Evolutionary conservation across 2,797 vertebrate species (phyloP).

Genomic region (Taenioides sp.): DNA sequence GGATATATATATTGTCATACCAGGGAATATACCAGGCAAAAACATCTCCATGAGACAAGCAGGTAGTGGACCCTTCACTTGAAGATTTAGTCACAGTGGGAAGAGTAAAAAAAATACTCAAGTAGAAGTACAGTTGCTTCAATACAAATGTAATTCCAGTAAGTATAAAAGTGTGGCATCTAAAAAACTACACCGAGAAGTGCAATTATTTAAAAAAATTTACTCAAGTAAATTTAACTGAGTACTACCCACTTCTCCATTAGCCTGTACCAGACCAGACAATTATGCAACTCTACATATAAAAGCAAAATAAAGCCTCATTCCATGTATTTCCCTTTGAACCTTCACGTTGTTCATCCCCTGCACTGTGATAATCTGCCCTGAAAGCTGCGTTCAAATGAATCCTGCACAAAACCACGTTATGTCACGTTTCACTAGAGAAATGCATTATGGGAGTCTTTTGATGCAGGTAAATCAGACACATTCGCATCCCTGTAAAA

Average conservation of each 20-base stretch:
- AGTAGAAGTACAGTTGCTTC: too few relatives aligned
- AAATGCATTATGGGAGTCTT: slow-evolving; percentile 38
- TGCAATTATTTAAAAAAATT: too few relatives aligned
- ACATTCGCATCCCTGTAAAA: slow-evolving; percentile 16
- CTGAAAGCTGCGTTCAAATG: slow-evolving; percentile 33
- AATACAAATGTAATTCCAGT: too few relatives aligned
- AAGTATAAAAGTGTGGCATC: too few relatives aligned
- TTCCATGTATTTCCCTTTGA: not conserved
- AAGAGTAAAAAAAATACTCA: too few relatives aligned
- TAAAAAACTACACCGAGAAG: too few relatives aligned
- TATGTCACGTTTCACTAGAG: slow-evolving; percentile 30
- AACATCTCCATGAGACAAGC: too few relatives aligned
- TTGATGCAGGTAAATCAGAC: slow-evolving; percentile 7
- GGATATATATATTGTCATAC: too few relatives aligned
- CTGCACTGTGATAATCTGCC: slow-evolving; percentile 33
- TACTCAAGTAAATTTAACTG: not conserved
- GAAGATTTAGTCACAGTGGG: too few relatives aligned
- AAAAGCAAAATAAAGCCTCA: not conserved
- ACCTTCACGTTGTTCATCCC: not conserved
- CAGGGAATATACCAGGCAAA: too few relatives aligned
- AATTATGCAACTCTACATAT: not conserved
- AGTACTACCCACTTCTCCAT: not conserved
- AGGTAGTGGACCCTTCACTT: too few relatives aligned
- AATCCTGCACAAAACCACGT: slow-evolving; percentile 33
- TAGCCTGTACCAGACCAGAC: not conserved